Percentiles rank a stretch among this genome's conserved stretches.
phyloP scores from a whole-genome alignment of 2,797 vertebrate species.

The Coregonus sp. region DNA sequence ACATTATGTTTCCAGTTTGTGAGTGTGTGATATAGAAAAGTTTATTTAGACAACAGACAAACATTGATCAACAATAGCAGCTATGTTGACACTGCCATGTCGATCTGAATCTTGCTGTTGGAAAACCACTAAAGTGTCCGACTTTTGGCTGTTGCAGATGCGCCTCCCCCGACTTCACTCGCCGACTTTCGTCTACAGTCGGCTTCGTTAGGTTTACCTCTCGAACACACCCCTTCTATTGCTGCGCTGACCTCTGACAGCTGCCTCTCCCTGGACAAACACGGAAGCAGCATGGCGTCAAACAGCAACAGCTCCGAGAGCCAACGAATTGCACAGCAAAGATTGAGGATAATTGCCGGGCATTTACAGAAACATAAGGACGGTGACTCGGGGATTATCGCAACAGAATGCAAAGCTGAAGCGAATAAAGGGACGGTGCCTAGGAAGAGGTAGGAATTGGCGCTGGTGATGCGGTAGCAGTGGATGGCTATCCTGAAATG shows the following conservation, averaged over 20 bases:
- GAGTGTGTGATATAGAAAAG: too few species aligned
- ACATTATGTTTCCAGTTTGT: too few species aligned
- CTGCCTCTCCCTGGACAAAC: constrained; percentile 57
- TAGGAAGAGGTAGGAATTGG: constrained; percentile 74
- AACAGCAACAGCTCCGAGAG: constrained; percentile 67
- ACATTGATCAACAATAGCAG: too few species aligned
- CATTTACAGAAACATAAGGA: constrained; percentile 65
- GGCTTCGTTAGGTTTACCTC: too few species aligned
- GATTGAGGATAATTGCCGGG: constrained; percentile 74
- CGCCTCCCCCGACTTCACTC: too few species aligned
- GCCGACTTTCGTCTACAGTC: too few species aligned
- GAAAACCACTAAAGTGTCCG: too few species aligned
- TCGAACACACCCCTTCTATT: constrained; percentile 16
- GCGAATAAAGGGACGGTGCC: constrained; percentile 66
- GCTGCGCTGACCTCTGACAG: constrained; percentile 57
- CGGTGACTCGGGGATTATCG: constrained; percentile 44
- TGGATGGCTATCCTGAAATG: constrained; percentile 12
- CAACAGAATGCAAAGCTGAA: constrained; percentile 72
- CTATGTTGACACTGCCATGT: too few species aligned
- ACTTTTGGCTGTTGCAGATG: too few species aligned
- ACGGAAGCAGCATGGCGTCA: constrained; percentile 88
- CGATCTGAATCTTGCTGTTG: too few species aligned
- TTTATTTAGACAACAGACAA: too few species aligned
- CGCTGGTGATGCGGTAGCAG: constrained; percentile 37
- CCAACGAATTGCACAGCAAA: constrained; percentile 71